Evolutionary conservation across 1,140 invertebrate genomes (phyloP).

Genomic region (Macrostomum lignano): DNA sequence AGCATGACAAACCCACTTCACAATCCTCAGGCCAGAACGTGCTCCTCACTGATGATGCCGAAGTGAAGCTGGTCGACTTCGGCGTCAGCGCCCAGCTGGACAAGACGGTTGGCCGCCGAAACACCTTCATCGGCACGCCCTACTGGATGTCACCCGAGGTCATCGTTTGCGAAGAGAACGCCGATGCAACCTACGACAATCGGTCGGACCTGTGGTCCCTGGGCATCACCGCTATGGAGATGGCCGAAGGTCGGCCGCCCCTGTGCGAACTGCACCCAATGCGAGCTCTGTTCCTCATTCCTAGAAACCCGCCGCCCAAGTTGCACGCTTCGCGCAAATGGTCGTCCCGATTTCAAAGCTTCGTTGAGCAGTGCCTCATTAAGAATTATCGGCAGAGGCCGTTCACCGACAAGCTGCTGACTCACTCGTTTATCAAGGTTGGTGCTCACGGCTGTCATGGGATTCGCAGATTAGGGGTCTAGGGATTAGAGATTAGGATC

Average conservation of each 20-base stretch:
- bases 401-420: conserved; percentile 82
- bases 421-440: conserved; percentile 85
- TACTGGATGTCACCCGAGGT: conserved; percentile 71
- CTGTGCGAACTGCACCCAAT: conserved; percentile 85
- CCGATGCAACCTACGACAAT: conserved; percentile 95
- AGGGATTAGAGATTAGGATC: no score
- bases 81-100: conserved; percentile 96
- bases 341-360: conserved; percentile 28
- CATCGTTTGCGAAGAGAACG: conserved; percentile 99
- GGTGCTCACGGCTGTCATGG: no score
- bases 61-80: conserved; percentile 98
- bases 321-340: conserved; percentile 26
- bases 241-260: conserved; percentile 94
- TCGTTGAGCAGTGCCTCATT: conserved; percentile 57
- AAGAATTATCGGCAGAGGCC: conserved; percentile 58
- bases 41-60: conserved; percentile 86
- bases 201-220: conserved; percentile 91
- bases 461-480: no score
- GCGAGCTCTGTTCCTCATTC: conserved; percentile 89
- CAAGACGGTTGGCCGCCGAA: conserved; percentile 80
- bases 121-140: conserved; percentile 96
- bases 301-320: conserved; percentile 74
- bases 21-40: no score
- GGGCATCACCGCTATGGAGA: conserved; percentile 91
- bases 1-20: no score